Evolutionary conservation across 2,797 vertebrate genomes (phyloP).

Genomic region (Microhierax caerulescens): DNA sequence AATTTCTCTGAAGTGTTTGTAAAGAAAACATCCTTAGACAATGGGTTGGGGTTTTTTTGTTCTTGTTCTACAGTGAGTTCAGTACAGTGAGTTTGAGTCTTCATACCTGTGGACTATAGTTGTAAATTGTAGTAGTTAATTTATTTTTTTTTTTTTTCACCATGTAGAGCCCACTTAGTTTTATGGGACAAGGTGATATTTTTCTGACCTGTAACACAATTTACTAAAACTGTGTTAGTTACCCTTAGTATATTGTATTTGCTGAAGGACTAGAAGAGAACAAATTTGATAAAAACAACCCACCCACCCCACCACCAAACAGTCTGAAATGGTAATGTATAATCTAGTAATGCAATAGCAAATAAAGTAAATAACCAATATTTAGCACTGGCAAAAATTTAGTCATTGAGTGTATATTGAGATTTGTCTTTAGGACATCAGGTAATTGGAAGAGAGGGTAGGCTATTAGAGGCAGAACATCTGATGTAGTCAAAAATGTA

Average conservation of each 20-base stretch:
- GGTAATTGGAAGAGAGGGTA: constrained; percentile 30
- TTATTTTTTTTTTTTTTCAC: neutral
- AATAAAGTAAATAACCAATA: constrained; percentile 29
- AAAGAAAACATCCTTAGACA: neutral
- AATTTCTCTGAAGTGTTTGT: neutral
- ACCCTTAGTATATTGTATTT: constrained; percentile 42
- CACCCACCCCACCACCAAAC: no score
- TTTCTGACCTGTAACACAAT: constrained; percentile 60
- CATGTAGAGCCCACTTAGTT: neutral
- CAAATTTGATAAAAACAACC: constrained; percentile 32
- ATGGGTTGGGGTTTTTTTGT: neutral
- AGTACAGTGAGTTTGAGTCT: neutral
- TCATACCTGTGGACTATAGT: neutral
- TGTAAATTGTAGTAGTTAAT: neutral
- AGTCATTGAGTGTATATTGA: neutral
- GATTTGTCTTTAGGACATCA: constrained; percentile 52
- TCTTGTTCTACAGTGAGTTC: neutral
- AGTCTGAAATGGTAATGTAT: constrained; percentile 43
- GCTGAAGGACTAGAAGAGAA: constrained; percentile 38
- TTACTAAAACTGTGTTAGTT: constrained; percentile 65
- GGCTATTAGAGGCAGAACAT: constrained; percentile 5
- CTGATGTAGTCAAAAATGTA: constrained; percentile 8
- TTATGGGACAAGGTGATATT: constrained; percentile 40
- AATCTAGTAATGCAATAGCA: constrained; percentile 39
- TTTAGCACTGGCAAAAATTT: constrained; percentile 16